Conservation (phyloP, 1,140 invertebrate species). For the Scaptomyza montana region DNA sequence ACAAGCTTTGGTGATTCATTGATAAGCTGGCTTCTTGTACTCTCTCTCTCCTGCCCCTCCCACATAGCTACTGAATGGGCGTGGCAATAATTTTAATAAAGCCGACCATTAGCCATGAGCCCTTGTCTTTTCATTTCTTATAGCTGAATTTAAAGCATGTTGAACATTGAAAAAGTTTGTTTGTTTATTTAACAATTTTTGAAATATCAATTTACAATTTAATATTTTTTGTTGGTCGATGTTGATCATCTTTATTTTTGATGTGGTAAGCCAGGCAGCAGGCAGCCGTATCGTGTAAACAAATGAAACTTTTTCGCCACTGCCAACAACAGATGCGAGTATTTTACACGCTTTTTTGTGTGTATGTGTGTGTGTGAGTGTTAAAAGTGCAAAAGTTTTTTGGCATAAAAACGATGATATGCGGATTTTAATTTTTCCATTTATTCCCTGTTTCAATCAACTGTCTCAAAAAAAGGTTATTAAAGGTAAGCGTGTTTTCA, state of each 20-base stretch:
- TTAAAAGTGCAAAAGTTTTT: conserved; percentile 47
- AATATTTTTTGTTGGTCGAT: neutral
- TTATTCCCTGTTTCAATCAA: conserved; percentile 9
- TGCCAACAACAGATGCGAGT: conserved; percentile 63
- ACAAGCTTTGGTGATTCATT: conserved; percentile 79
- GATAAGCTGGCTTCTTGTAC: conserved; percentile 58
- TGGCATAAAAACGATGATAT: conserved; percentile 38
- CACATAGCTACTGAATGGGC: conserved; percentile 27
- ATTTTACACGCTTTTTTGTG: conserved; percentile 1
- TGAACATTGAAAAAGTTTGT: conserved; percentile 19
- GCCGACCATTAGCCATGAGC: conserved; percentile 63
- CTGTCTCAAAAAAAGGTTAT: neutral
- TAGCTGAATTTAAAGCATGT: conserved; percentile 48
- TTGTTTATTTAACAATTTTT: conserved; percentile 77
- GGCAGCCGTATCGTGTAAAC: conserved; percentile 62
- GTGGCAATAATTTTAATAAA: conserved; percentile 79
- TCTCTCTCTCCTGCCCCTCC: conserved; percentile 16
- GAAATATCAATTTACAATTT: conserved; percentile 71
- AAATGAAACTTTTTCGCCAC: conserved; percentile 67
- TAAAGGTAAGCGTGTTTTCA: neutral
- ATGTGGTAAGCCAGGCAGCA: conserved; percentile 76
- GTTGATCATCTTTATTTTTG: conserved; percentile 66
- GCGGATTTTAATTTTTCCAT: conserved; percentile 6
- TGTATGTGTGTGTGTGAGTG: conserved; percentile 8
- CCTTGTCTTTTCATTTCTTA: conserved; percentile 15